phyloP scores from a whole-genome alignment of 2,888 invertebrate genomes.

The Andrena bucephala region DNA sequence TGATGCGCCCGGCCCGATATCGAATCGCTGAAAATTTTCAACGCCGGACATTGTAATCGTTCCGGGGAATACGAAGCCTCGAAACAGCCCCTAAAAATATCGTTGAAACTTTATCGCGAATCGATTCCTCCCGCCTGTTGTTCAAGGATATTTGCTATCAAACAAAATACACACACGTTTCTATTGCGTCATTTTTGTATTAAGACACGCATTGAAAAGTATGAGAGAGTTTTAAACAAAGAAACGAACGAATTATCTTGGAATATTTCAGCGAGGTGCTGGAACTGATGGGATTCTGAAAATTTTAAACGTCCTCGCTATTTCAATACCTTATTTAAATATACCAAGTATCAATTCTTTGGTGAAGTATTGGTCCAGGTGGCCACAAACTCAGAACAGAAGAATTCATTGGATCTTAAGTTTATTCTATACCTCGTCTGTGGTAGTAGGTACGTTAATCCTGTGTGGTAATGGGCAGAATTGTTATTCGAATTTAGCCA shows the following conservation, averaged over 20 bases:
- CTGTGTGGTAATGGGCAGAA: neutral
- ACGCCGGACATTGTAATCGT: constrained; percentile 54
- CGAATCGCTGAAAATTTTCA: constrained; percentile 53
- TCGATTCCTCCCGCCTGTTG: constrained; percentile 26
- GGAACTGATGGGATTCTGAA: no score
- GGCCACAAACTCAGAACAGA: neutral
- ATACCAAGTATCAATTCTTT: no score
- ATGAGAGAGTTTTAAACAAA: neutral
- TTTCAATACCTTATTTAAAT: no score
- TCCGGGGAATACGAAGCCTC: constrained; percentile 40
- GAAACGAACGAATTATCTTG: no score
- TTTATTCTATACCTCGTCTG: no score
- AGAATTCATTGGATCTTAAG: no score
- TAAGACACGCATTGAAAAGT: neutral
- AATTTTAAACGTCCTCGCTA: no score
- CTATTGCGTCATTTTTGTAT: neutral
- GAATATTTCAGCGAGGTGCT: no score
- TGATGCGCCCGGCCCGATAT: constrained; percentile 46
- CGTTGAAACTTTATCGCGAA: constrained; percentile 41
- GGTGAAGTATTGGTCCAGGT: no score
- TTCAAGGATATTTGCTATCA: constrained; percentile 21
- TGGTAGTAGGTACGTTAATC: neutral
- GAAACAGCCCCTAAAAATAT: constrained; percentile 25
- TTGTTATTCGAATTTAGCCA: constrained; percentile 14
- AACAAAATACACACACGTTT: neutral